A percentile compares a stretch with the other conserved stretches of the same genome.
Evolutionary conservation across 2,797 vertebrate species (phyloP).

Genomic region (Discoglossus pictus): DNA sequence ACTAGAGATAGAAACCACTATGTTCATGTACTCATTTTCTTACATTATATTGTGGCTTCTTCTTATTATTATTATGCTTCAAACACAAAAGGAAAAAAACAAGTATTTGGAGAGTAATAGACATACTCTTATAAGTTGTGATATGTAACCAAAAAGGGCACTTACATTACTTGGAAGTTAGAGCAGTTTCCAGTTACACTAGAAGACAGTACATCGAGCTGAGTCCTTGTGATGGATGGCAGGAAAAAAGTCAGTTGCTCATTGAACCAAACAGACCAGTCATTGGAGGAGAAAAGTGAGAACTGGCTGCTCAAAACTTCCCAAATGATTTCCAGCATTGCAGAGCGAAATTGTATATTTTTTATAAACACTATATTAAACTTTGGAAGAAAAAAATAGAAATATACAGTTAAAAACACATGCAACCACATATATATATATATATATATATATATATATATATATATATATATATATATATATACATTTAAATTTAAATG

Average conservation of each 20-base stretch:
- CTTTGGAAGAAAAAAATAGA: slow-evolving; percentile 29
- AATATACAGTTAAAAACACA: neutral
- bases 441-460: too few relatives aligned
- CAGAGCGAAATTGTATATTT: slow-evolving; percentile 11
- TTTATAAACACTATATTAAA: slow-evolving; percentile 8
- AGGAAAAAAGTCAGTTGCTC: slow-evolving; percentile 42
- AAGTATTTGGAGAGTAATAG: too few relatives aligned
- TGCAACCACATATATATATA: too few relatives aligned
- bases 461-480: too few relatives aligned
- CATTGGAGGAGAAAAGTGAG: neutral
- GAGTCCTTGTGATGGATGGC: slow-evolving; percentile 19
- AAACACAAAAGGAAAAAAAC: too few relatives aligned
- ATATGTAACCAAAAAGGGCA: too few relatives aligned
- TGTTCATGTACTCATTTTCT: too few relatives aligned
- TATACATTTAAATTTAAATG: too few relatives aligned
- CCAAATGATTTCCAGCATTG: slow-evolving; percentile 45
- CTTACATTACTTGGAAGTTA: slow-evolving; percentile 48
- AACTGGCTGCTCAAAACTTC: slow-evolving; percentile 28
- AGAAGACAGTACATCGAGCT: slow-evolving; percentile 38
- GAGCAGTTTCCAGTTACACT: slow-evolving; percentile 19
- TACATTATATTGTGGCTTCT: too few relatives aligned
- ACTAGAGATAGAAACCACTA: too few relatives aligned
- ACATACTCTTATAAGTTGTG: too few relatives aligned
- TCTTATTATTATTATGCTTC: too few relatives aligned
- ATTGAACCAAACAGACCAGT: slow-evolving; percentile 38